Percentiles rank a stretch among this genome's conserved stretches.
These are phyloP conservation scores for Dryobotodes eremita DNA, from an alignment of 2,888 invertebrate species.

Conservation along the genomic window DNA sequence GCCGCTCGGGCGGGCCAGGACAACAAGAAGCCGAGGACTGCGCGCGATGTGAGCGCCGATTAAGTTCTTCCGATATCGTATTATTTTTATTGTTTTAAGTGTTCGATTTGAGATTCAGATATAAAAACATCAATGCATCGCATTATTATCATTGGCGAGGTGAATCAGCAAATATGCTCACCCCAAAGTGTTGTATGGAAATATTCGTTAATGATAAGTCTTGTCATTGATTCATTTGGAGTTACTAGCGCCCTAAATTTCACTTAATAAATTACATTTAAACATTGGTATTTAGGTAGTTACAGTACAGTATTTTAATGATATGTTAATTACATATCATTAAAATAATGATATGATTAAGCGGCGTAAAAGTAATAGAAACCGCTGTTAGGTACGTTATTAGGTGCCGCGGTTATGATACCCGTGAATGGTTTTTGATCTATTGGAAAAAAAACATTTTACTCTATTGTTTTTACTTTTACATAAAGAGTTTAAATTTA, in stretches of 20 bases:
- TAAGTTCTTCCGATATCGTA: conserved; percentile 60
- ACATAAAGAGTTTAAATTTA: too few species aligned
- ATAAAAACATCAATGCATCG: conserved; percentile 14
- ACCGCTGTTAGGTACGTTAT: not conserved
- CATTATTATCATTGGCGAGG: not conserved
- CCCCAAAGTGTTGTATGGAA: not conserved
- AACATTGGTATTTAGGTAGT: not conserved
- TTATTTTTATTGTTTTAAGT: conserved; percentile 61
- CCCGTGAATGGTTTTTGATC: not conserved
- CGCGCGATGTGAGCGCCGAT: conserved; percentile 55
- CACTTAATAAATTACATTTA: not conserved
- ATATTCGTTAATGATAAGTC: conserved; percentile 15
- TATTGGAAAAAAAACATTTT: too few species aligned
- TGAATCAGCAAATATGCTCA: not conserved
- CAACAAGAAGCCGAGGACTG: conserved; percentile 58
- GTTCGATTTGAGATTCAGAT: conserved; percentile 28
- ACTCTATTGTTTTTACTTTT: too few species aligned
- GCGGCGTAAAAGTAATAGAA: not conserved
- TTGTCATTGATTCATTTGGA: not conserved
- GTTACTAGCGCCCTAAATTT: not conserved
- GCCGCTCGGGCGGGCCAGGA: conserved; percentile 58
- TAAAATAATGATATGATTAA: not conserved
- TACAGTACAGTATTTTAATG: too few species aligned
- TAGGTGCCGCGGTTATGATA: not conserved
- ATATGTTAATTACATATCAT: too few species aligned